Evolutionary conservation across 2,888 invertebrate species (phyloP).

Genomic region (Petrolisthes manimaculis): DNA sequence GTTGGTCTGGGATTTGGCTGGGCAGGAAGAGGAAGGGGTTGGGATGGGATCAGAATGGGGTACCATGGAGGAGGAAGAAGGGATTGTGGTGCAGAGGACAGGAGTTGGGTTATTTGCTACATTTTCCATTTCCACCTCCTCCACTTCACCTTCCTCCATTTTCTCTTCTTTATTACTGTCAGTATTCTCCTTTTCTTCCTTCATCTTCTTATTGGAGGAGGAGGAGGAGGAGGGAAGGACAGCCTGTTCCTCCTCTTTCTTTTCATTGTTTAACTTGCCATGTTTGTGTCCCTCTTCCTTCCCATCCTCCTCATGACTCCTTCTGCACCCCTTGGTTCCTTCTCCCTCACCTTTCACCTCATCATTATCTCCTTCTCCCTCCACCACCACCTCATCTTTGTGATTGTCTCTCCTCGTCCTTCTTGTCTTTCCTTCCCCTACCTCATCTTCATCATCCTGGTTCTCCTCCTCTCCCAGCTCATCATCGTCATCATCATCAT

Average conservation of each 20-base stretch:
- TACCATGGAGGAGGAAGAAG: constrained; percentile 23
- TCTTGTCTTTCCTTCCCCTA: not conserved
- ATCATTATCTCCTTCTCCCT: constrained; percentile 26
- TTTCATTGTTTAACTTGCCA: not conserved
- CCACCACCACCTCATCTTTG: constrained; percentile 23
- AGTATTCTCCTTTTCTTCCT: constrained; percentile 3
- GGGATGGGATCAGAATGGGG: constrained; percentile 50
- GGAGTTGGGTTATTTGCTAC: not conserved
- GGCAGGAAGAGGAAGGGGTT: not conserved
- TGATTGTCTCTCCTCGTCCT: not conserved
- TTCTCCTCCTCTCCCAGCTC: constrained; percentile 35
- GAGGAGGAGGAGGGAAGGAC: not conserved
- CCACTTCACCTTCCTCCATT: constrained; percentile 18
- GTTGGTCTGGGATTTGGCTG: constrained; percentile 29
- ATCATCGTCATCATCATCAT: constrained; percentile 12
- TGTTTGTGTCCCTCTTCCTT: constrained; percentile 11
- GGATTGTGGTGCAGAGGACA: not conserved
- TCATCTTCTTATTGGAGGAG: constrained; percentile 15
- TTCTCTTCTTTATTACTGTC: constrained; percentile 1
- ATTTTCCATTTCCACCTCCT: constrained; percentile 2
- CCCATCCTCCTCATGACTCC: not conserved
- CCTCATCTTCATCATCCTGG: constrained; percentile 23
- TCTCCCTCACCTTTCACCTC: not conserved
- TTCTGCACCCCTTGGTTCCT: not conserved
- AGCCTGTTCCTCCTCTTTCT: not conserved